Evolutionary conservation across 37 sponge, comb jelly and placozoan species (phyloP).

Genomic region (Eunapius fragilis): DNA sequence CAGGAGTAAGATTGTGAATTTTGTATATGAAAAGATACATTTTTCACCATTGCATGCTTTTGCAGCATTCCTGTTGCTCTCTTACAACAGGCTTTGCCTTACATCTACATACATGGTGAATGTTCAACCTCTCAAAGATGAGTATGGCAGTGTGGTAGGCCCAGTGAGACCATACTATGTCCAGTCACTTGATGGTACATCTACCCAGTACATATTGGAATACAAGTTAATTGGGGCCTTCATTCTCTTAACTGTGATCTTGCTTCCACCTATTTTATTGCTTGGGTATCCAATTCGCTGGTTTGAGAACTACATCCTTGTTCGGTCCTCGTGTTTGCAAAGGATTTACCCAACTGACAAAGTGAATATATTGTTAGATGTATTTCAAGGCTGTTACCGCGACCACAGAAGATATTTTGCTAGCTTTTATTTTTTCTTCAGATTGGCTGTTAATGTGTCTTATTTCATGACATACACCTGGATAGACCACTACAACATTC

Average conservation of each 20-base stretch:
- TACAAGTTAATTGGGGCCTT: conserved; percentile 31
- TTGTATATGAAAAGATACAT: neutral
- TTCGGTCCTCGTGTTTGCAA: neutral
- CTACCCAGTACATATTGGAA: neutral
- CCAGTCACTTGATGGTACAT: no score
- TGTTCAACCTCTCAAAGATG: neutral
- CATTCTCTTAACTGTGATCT: conserved; percentile 32
- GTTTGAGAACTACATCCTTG: conserved; percentile 15
- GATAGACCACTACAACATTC: conserved; percentile 21
- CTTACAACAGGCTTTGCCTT: conserved; percentile 46
- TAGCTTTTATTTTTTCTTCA: conserved; percentile 48
- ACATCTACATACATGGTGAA: conserved; percentile 39
- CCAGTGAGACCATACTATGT: conserved; percentile 1
- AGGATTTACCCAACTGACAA: conserved; percentile 14
- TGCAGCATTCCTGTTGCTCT: conserved; percentile 57
- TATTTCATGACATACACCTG: conserved; percentile 18
- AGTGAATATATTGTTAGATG: conserved; percentile 32
- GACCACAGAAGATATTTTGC: conserved; percentile 50
- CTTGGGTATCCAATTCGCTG: conserved; percentile 42
- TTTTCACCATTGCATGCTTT: conserved; percentile 38
- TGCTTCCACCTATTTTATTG: conserved; percentile 45
- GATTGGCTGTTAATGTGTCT: conserved; percentile 23
- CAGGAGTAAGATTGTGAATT: neutral
- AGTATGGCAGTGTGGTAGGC: neutral
- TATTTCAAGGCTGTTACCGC: conserved; percentile 62